phyloP scores from a whole-genome alignment of 2,797 vertebrate species.

The Manis javanica region DNA sequence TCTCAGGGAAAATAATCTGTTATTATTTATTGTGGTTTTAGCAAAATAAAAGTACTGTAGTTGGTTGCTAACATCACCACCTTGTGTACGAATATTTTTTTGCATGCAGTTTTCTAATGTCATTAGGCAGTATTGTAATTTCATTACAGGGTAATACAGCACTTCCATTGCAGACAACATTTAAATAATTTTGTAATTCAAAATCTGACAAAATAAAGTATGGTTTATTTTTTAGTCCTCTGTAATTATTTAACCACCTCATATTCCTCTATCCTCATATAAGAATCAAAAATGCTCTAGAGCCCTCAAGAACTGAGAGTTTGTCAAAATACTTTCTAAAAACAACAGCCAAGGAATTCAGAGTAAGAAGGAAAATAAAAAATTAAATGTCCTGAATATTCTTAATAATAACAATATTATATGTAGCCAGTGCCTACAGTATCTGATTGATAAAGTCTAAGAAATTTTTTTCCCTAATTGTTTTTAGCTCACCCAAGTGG shows the following conservation, averaged over 20 bases:
- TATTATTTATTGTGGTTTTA: constrained; percentile 80
- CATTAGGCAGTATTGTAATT: constrained; percentile 75
- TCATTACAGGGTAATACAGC: constrained; percentile 53
- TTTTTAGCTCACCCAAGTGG: background rate
- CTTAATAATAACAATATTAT: background rate
- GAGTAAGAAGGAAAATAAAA: constrained; percentile 27
- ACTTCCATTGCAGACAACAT: constrained; percentile 52
- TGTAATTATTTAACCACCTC: constrained; percentile 60
- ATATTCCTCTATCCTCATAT: background rate
- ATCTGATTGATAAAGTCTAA: background rate
- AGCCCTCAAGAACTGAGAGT: background rate
- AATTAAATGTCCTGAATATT: constrained; percentile 41
- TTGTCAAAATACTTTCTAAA: constrained; percentile 56
- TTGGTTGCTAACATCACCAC: constrained; percentile 90
- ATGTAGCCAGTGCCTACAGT: background rate
- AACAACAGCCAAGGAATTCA: constrained; percentile 60
- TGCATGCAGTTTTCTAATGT: constrained; percentile 84
- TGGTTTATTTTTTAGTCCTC: constrained; percentile 55
- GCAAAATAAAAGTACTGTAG: constrained; percentile 77
- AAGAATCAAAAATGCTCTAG: constrained; percentile 44
- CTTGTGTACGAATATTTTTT: constrained; percentile 92
- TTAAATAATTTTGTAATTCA: constrained; percentile 70
- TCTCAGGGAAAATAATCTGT: constrained; percentile 75
- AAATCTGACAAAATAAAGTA: constrained; percentile 57
- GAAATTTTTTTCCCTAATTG: background rate